phyloP scores from a whole-genome alignment of 1,140 invertebrate genomes.

The Aleiodes sp. region DNA sequence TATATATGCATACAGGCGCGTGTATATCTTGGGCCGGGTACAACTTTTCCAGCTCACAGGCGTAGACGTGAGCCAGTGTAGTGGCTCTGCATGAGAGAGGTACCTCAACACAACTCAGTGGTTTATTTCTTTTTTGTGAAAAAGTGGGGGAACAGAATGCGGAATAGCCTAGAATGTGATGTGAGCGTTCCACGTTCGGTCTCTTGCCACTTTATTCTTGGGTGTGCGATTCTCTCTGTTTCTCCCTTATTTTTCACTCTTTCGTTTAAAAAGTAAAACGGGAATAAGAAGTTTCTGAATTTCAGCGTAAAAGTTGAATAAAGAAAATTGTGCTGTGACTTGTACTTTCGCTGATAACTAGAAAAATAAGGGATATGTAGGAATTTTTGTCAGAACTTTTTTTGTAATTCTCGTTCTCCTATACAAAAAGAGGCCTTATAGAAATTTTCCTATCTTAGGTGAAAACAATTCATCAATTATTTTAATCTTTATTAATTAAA shows the following conservation, averaged over 20 bases:
- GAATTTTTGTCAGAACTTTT: no score
- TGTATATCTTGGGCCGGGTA: constrained; percentile 47
- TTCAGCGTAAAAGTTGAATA: no score
- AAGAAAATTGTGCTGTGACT: no score
- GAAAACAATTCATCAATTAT: no score
- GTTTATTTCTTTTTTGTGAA: background rate
- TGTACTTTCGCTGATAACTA: no score
- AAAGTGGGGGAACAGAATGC: constrained; percentile 66
- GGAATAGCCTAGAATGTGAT: constrained; percentile 69
- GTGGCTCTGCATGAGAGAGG: constrained; percentile 30
- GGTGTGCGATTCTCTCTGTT: constrained; percentile 15
- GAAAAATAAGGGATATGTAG: no score
- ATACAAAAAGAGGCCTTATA: no score
- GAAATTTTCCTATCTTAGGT: no score
- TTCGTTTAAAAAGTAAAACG: no score
- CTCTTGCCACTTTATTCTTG: constrained; percentile 4
- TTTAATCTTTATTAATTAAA: no score
- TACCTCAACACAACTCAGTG: constrained; percentile 14
- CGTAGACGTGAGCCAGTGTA: constrained; percentile 57
- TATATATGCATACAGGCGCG: constrained; percentile 2
- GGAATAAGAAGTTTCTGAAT: no score
- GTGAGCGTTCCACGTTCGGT: constrained; percentile 47
- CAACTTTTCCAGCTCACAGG: constrained; percentile 58
- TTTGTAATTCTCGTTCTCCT: no score
- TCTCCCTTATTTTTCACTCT: background rate